Conservation (phyloP, 2,888 invertebrate species). For the Drosophila infuscata region DNA sequence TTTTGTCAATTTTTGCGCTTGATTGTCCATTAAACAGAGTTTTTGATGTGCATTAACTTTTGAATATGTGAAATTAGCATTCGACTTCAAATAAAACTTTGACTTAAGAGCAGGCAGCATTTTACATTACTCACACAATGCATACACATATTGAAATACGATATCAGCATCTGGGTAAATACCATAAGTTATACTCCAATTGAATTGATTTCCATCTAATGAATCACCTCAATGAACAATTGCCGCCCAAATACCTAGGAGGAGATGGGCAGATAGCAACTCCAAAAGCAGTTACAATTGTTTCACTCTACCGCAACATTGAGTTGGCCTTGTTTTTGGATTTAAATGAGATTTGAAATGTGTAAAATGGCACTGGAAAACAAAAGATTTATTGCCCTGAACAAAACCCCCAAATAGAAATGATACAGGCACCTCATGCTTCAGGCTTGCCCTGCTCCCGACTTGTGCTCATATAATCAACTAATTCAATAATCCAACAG, state of each 20-base stretch:
- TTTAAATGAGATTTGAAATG: constrained; percentile 69
- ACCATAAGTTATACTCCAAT: neutral
- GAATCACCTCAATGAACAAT: constrained; percentile 12
- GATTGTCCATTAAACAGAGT: constrained; percentile 50
- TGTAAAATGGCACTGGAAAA: constrained; percentile 52
- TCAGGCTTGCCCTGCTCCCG: constrained; percentile 1
- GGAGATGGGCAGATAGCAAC: neutral
- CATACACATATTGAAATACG: constrained; percentile 42
- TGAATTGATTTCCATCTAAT: constrained; percentile 2
- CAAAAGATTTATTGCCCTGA: constrained; percentile 66
- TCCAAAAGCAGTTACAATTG: constrained; percentile 34
- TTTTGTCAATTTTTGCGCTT: constrained; percentile 44
- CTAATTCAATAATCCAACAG: constrained; percentile 77
- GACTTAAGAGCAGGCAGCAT: neutral
- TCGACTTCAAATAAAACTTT: constrained; percentile 29
- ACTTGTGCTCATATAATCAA: constrained; percentile 59
- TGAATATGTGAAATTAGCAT: constrained; percentile 28
- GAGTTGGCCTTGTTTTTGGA: constrained; percentile 60
- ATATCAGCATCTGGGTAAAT: constrained; percentile 6
- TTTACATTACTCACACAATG: neutral
- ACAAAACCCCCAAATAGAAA: constrained; percentile 46
- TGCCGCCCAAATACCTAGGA: neutral
- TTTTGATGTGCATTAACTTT: constrained; percentile 42
- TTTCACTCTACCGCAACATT: constrained; percentile 58
- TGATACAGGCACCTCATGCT: constrained; percentile 36